Evolutionary conservation across 2,113 vertebrate species (phyloP).

Genomic region (Mirounga angustirostris): DNA sequence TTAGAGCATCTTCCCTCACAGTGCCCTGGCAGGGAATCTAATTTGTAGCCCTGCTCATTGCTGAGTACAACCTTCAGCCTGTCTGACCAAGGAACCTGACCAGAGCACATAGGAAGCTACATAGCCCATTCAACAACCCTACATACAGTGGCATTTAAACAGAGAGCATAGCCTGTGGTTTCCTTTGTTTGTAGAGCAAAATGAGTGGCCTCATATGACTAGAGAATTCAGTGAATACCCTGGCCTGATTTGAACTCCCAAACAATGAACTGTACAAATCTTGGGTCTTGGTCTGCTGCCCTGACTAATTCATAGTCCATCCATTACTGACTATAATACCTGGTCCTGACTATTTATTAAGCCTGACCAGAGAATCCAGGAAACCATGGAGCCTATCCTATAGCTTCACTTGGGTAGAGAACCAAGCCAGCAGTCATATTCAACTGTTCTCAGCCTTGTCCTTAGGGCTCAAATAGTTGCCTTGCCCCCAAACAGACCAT

Average conservation of each 20-base stretch:
- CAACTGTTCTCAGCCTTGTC: neutral
- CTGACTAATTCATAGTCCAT: neutral
- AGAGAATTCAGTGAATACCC: neutral
- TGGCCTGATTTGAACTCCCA: neutral
- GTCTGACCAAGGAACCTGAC: neutral
- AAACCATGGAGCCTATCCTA: neutral
- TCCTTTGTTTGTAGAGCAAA: neutral
- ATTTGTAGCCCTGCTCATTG: neutral
- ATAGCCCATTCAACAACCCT: neutral
- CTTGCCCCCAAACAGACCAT: neutral
- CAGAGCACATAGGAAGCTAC: neutral
- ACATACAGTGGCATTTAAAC: neutral
- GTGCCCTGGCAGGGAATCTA: neutral
- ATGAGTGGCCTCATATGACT: neutral
- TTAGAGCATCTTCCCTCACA: neutral
- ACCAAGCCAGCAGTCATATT: neutral
- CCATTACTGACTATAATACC: neutral
- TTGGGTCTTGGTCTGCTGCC: neutral
- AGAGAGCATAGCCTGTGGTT: neutral
- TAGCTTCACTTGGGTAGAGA: neutral
- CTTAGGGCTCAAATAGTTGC: neutral
- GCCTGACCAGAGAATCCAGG: neutral
- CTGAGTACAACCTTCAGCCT: neutral
- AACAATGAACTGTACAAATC: neutral
- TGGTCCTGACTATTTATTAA: neutral